These are phyloP conservation scores for Emydocephalus ijimae DNA, from an alignment of 2,113 vertebrate species.

Conservation along the genomic window DNA sequence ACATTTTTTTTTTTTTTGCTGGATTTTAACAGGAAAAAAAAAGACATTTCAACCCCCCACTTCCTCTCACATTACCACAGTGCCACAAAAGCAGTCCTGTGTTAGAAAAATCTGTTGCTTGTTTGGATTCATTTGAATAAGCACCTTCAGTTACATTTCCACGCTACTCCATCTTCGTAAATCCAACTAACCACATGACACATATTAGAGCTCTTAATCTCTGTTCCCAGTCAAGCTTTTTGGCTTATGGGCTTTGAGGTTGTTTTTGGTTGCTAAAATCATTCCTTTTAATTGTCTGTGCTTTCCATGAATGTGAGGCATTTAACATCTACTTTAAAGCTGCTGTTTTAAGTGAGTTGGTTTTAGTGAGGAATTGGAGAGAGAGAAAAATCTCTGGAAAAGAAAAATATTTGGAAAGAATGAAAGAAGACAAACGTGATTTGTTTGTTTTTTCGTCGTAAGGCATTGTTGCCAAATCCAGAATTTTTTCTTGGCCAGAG, in stretches of 20 bases:
- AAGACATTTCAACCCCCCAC: background rate
- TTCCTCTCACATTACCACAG: background rate
- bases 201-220: constrained; percentile 2
- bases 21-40: background rate
- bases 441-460: background rate
- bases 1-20: background rate
- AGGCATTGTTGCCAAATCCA: background rate
- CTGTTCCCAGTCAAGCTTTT: background rate
- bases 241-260: background rate
- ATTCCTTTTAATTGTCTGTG: background rate
- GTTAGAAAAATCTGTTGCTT: background rate
- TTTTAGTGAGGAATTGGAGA: background rate
- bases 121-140: background rate
- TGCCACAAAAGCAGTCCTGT: background rate
- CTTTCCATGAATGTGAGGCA: background rate
- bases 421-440: background rate
- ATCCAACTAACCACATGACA: background rate
- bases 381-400: background rate
- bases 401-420: background rate
- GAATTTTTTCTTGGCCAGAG: background rate
- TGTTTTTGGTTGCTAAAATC: background rate
- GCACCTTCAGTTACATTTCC: background rate
- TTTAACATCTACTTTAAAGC: background rate
- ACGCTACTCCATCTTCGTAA: background rate
- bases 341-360: background rate